phyloP scores from a whole-genome alignment of 2,797 vertebrate genomes.

The Pantherophis vulpinus region DNA sequence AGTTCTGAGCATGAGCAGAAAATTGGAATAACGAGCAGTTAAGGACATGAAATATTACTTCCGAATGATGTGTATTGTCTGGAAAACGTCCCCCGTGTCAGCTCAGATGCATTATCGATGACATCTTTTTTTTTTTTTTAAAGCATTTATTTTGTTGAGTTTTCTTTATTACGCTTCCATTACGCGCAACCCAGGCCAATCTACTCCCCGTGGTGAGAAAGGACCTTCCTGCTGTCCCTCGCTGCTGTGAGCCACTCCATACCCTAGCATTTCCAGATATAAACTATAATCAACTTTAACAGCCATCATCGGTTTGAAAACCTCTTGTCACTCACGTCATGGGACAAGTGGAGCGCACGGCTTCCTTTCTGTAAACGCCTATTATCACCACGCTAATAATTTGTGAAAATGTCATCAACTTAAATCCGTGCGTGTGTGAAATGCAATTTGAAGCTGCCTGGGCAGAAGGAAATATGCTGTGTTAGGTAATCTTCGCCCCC shows the following conservation, averaged over 20 bases:
- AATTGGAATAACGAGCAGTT: neutral
- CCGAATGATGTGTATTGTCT: neutral
- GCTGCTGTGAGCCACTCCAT: conserved; percentile 36
- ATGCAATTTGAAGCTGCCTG: neutral
- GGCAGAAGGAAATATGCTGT: conserved; percentile 19
- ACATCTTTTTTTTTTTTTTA: neutral
- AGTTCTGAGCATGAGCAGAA: neutral
- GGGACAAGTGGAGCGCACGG: conserved; percentile 10
- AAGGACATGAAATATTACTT: neutral
- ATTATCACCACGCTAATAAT: neutral
- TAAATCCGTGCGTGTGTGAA: neutral
- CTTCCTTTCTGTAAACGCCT: neutral
- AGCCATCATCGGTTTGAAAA: conserved; percentile 41
- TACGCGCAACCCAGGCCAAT: neutral
- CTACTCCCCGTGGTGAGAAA: conserved; percentile 22
- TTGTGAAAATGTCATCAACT: conserved; percentile 24
- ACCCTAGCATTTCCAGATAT: conserved; percentile 29
- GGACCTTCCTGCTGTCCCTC: conserved; percentile 21
- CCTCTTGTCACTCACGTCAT: conserved; percentile 26
- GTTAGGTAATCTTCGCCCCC: conserved; percentile 2
- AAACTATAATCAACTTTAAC: conserved; percentile 39
- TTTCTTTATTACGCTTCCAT: conserved; percentile 19
- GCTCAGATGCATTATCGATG: conserved; percentile 35
- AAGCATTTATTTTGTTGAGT: conserved; percentile 37
- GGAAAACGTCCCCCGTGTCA: neutral